Percentiles rank a stretch among this genome's conserved stretches.
phyloP scores from a whole-genome alignment of 2,113 vertebrate genomes.

The Elaphurus davidianus region DNA sequence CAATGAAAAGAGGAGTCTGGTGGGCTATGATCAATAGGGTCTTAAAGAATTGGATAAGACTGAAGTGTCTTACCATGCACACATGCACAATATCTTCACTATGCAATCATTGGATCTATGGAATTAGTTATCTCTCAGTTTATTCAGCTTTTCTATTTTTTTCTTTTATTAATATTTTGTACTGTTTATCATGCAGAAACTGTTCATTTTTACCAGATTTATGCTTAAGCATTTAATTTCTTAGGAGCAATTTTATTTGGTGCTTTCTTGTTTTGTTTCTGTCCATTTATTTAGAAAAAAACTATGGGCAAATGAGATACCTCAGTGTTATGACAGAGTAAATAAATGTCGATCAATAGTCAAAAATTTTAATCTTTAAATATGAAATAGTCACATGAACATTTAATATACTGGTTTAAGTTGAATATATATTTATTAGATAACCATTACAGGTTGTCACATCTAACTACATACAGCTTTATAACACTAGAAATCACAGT shows the following conservation, averaged over 20 bases:
- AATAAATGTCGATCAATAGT: conserved; percentile 88
- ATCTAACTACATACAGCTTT: conserved; percentile 99
- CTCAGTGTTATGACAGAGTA: conserved; percentile 87
- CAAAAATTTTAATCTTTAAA: conserved; percentile 88
- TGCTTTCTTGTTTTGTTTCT: conserved; percentile 71
- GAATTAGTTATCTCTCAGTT: neutral
- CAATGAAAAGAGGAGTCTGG: too few species aligned
- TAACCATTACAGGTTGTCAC: conserved; percentile 99
- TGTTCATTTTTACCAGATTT: neutral
- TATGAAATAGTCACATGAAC: conserved; percentile 90
- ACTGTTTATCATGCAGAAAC: neutral
- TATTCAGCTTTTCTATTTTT: neutral
- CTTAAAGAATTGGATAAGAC: too few species aligned
- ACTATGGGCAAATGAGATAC: conserved; percentile 86
- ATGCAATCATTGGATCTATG: neutral
- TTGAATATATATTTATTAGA: conserved; percentile 99
- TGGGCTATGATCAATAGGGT: too few species aligned
- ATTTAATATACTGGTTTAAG: conserved; percentile 94
- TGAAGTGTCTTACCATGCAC: too few species aligned
- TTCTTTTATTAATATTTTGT: neutral
- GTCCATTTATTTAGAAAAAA: conserved; percentile 88
- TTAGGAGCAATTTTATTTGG: neutral
- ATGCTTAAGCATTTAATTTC: neutral
- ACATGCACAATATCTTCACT: neutral
- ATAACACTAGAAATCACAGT: conserved; percentile 99